Evolutionary conservation across 1,140 invertebrate genomes (phyloP).

Genomic region (Pachyrhynchus sulphureomaculatus): DNA sequence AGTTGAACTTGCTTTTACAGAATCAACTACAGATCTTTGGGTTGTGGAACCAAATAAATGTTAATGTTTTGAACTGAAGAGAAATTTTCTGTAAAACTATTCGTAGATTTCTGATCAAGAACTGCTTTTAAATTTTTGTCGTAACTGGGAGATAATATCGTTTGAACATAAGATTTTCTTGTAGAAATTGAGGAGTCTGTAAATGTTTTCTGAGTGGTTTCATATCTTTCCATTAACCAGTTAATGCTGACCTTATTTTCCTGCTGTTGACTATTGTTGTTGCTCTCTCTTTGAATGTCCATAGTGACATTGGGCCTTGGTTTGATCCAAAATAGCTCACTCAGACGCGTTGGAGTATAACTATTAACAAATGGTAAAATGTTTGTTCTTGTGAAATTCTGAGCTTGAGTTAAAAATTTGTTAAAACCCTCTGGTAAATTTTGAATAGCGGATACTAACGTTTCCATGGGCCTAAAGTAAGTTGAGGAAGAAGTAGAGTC

Average conservation of each 20-base stretch:
- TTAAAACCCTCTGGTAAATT: conserved; percentile 25
- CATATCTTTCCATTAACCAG: conserved; percentile 1
- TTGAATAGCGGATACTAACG: conserved; percentile 23
- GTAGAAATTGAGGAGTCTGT: no score
- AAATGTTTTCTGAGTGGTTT: not conserved
- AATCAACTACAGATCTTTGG: no score
- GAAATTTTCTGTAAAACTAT: no score
- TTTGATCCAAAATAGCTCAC: conserved; percentile 19
- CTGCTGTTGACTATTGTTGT: not conserved
- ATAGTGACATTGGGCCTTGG: conserved; percentile 10
- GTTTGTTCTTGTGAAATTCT: conserved; percentile 27
- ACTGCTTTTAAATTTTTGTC: no score
- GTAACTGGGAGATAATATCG: no score
- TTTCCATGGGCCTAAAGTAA: conserved; percentile 18
- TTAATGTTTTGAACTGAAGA: no score
- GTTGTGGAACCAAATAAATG: no score
- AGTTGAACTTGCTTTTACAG: no score
- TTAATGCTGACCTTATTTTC: conserved; percentile 6
- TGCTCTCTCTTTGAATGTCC: not conserved
- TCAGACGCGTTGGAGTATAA: conserved; percentile 1
- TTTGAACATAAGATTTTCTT: no score
- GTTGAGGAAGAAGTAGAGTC: not conserved
- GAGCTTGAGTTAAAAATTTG: conserved; percentile 22
- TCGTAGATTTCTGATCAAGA: no score
- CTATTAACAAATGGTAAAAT: conserved; percentile 23